phyloP scores from a whole-genome alignment of 2,888 invertebrate species.

The Andrena minutula region DNA sequence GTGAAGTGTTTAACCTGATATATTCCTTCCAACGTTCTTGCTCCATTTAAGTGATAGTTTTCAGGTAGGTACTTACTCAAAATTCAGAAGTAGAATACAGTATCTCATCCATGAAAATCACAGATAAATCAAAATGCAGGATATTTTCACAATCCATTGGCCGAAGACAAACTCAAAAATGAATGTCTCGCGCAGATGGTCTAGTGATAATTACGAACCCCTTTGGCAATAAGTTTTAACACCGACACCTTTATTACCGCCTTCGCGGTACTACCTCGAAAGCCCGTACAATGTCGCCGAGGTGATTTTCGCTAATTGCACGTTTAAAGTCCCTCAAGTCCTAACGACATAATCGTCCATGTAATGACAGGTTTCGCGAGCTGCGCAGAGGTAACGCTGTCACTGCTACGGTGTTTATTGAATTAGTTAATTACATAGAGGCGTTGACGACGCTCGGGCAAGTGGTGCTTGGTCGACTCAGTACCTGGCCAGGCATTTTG shows the following conservation, averaged over 20 bases:
- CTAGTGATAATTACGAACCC: conserved; percentile 37
- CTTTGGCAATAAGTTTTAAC: conserved; percentile 21
- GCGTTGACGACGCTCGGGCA: conserved; percentile 15
- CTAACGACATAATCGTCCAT: conserved; percentile 77
- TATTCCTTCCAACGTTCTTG: too few species aligned
- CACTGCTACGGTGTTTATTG: conserved; percentile 77
- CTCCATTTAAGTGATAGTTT: too few species aligned
- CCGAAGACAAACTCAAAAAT: background rate
- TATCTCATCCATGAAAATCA: too few species aligned
- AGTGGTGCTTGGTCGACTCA: conserved; percentile 11
- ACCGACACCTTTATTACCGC: conserved; percentile 55
- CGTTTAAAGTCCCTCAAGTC: conserved; percentile 63
- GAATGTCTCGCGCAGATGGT: background rate
- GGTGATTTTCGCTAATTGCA: conserved; percentile 73
- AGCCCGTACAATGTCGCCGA: conserved; percentile 46
- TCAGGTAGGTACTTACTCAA: too few species aligned
- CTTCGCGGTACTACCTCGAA: conserved; percentile 23
- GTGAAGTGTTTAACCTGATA: too few species aligned
- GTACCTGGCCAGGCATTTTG: conserved; percentile 30
- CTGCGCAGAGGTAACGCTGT: conserved; percentile 72
- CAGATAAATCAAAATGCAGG: too few species aligned
- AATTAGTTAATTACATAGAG: conserved; percentile 73
- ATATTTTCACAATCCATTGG: too few species aligned
- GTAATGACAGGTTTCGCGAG: conserved; percentile 72
- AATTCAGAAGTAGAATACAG: too few species aligned